Conservation (phyloP, 2,797 vertebrate species). For the Dicrostonyx torquatus region DNA sequence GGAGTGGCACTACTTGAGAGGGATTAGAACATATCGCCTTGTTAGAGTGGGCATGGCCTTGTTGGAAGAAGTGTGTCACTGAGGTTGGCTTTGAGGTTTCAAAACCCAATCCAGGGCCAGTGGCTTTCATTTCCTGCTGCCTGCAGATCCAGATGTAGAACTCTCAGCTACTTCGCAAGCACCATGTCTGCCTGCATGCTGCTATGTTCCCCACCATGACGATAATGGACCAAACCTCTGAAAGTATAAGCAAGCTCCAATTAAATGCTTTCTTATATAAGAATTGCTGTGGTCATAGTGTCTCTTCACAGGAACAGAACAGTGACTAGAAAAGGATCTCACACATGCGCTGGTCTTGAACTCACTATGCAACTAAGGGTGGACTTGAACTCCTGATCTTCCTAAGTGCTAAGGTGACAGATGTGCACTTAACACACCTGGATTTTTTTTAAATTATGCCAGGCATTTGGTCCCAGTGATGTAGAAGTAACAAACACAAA, state of each 20-base stretch:
- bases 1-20: background rate
- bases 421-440: background rate
- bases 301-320: background rate
- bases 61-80: background rate
- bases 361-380: background rate
- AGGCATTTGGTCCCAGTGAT: background rate
- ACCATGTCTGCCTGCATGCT: background rate
- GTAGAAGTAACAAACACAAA: background rate
- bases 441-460: background rate
- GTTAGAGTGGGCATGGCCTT: background rate
- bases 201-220: background rate
- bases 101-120: background rate
- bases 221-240: background rate
- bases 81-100: background rate
- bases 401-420: background rate
- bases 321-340: background rate
- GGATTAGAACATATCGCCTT: background rate
- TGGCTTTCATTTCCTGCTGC: background rate
- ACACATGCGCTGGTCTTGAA: background rate
- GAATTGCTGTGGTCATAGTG: background rate
- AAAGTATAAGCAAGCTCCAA: background rate
- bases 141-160: background rate
- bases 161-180: background rate
- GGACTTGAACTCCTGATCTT: background rate
- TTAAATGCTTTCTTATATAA: background rate